These are phyloP conservation scores for Coregonus sp. DNA, from an alignment of 2,797 vertebrate species.

Conservation along the genomic window DNA sequence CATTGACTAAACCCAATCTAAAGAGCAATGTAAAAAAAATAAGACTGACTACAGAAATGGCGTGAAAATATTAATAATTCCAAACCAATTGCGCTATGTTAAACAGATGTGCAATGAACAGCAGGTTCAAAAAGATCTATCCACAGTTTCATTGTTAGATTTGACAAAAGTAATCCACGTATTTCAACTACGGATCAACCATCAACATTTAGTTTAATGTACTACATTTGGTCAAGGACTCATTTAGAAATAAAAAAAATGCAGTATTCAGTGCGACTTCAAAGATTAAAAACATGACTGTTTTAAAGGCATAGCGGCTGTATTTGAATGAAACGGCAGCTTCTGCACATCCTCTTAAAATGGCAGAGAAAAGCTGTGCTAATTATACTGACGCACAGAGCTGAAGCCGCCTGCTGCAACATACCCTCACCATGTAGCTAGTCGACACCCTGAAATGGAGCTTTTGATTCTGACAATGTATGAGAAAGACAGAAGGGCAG, in stretches of 20 bases:
- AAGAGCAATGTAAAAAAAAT: not conserved
- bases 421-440: slow-evolving; percentile 29
- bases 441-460: slow-evolving; percentile 39
- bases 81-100: not conserved
- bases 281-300: slow-evolving; percentile 9
- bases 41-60: not conserved
- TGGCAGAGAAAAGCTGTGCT: slow-evolving; percentile 29
- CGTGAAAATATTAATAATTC: slow-evolving; percentile 3
- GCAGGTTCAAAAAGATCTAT: not conserved
- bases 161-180: not conserved
- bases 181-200: not conserved
- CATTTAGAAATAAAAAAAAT: not conserved
- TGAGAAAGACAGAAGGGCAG: slow-evolving; percentile 51
- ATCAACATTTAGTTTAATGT: not conserved
- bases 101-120: not conserved
- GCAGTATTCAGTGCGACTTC: slow-evolving; percentile 29
- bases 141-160: not conserved
- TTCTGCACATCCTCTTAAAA: slow-evolving; percentile 21
- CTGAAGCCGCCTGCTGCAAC: slow-evolving; percentile 36
- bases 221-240: slow-evolving; percentile 1
- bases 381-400: slow-evolving; percentile 34
- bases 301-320: slow-evolving; percentile 6
- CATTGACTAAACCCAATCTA: not conserved
- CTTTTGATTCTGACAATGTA: slow-evolving; percentile 57
- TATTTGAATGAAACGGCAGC: slow-evolving; percentile 7